These are phyloP conservation scores for Pocillopora verrucosa DNA, from an alignment of 64 coral and sea anemone genomes.

Conservation along the genomic window DNA sequence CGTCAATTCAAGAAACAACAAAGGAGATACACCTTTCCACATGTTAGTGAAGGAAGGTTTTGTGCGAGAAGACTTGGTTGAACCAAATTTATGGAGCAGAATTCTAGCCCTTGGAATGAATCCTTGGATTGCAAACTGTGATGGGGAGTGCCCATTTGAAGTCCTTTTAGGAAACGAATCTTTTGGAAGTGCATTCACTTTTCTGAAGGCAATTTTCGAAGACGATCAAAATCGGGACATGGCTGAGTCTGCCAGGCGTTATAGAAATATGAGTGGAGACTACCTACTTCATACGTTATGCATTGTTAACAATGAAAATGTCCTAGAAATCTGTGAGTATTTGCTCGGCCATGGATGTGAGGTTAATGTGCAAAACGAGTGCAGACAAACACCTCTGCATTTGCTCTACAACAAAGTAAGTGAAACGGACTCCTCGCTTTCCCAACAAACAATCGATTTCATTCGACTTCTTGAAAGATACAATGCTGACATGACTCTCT, in stretches of 20 bases:
- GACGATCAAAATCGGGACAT: background rate
- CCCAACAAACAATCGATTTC: background rate
- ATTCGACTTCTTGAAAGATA: slow-evolving; percentile 22
- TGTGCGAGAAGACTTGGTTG: background rate
- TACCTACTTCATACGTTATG: background rate
- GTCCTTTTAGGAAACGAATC: slow-evolving; percentile 20
- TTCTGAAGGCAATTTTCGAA: slow-evolving; percentile 21
- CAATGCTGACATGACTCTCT: slow-evolving; percentile 23
- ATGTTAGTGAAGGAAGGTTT: background rate
- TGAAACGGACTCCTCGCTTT: background rate
- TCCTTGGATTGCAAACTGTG: slow-evolving; percentile 15
- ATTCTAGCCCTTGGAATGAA: slow-evolving; percentile 1
- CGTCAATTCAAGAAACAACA: slow-evolving; percentile 20
- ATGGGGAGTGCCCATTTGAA: slow-evolving; percentile 7
- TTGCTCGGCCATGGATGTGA: slow-evolving; percentile 28
- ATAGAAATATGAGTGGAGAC: background rate
- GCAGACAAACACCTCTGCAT: slow-evolving; percentile 27
- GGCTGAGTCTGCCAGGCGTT: background rate
- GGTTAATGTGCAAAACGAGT: slow-evolving; percentile 19
- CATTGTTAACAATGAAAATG: background rate
- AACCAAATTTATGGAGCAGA: background rate
- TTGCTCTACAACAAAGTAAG: background rate
- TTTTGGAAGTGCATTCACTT: background rate
- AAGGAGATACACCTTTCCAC: slow-evolving; percentile 35
- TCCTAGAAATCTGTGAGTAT: slow-evolving; percentile 5